Conservation (phyloP, 2,797 vertebrate genomes). For the Leptatherina wallacei region DNA sequence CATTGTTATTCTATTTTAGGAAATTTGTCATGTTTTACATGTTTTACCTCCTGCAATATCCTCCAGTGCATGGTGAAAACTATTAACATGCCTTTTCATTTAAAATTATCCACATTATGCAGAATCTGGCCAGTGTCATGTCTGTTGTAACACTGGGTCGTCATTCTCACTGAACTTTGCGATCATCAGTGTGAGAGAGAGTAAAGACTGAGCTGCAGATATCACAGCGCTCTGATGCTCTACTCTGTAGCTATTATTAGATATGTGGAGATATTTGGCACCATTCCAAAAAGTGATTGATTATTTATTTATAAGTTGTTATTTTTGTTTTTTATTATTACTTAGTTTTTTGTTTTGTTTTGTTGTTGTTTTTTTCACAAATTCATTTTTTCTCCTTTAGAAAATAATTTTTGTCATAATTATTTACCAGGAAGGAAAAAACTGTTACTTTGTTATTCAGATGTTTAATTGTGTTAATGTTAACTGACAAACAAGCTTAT, state of each 20-base stretch:
- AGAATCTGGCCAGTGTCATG: neutral
- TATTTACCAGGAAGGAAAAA: constrained; percentile 18
- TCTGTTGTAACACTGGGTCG: too few relatives aligned
- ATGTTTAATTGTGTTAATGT: neutral
- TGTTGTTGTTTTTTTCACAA: neutral
- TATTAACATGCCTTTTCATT: neutral
- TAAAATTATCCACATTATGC: neutral
- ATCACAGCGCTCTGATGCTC: neutral
- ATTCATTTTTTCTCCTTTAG: neutral
- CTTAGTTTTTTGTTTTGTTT: too few relatives aligned
- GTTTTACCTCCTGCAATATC: too few relatives aligned
- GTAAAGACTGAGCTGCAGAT: neutral
- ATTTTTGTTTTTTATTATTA: constrained; percentile 4
- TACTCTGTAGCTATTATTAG: constrained; percentile 1
- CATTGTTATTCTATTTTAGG: too few relatives aligned
- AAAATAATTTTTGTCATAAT: neutral
- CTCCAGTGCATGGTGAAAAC: too few relatives aligned
- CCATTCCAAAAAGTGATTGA: constrained; percentile 7
- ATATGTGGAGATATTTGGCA: constrained; percentile 2
- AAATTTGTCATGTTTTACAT: too few relatives aligned
- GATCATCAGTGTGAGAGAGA: neutral
- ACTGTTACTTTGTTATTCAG: neutral
- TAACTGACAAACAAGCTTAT: neutral
- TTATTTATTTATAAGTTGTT: constrained; percentile 39
- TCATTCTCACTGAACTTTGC: neutral